phyloP scores from a whole-genome alignment of 2,113 vertebrate genomes.

The Catharus bicknelli region DNA sequence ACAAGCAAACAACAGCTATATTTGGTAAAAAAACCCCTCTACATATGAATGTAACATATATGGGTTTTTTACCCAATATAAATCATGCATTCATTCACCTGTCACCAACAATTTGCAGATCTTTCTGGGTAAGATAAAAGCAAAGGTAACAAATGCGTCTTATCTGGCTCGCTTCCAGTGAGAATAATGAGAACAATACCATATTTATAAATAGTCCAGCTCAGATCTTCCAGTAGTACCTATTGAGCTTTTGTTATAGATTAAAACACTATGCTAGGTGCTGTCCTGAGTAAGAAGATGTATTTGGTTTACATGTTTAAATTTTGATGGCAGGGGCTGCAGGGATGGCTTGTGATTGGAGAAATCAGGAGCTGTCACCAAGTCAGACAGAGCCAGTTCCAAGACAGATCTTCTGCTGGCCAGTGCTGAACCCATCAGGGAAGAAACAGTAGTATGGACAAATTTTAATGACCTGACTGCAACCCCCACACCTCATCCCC shows the following conservation, averaged over 20 bases:
- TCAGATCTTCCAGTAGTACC: neutral
- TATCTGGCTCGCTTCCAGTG: neutral
- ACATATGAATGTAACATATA: neutral
- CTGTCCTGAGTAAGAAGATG: neutral
- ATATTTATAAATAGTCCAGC: neutral
- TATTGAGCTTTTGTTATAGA: neutral
- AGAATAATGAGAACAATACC: neutral
- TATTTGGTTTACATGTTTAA: accelerated
- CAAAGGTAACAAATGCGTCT: neutral
- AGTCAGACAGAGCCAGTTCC: neutral
- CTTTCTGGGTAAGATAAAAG: neutral
- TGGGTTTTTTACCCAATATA: neutral
- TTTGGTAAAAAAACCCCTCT: neutral
- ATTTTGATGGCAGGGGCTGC: neutral
- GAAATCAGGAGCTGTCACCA: neutral
- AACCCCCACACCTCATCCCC: accelerated
- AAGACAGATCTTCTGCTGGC: accelerated
- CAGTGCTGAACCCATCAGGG: neutral
- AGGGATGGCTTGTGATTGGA: neutral
- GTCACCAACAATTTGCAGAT: neutral
- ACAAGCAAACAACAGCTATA: neutral
- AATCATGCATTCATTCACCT: neutral
- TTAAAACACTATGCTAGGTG: neutral
- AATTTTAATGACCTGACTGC: neutral
- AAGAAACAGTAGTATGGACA: neutral